A percentile compares a stretch with the other conserved stretches of the same genome.
These are phyloP conservation scores for Tympanoctomys barrerae DNA, from an alignment of 2,797 vertebrate genomes.

Conservation along the genomic window DNA sequence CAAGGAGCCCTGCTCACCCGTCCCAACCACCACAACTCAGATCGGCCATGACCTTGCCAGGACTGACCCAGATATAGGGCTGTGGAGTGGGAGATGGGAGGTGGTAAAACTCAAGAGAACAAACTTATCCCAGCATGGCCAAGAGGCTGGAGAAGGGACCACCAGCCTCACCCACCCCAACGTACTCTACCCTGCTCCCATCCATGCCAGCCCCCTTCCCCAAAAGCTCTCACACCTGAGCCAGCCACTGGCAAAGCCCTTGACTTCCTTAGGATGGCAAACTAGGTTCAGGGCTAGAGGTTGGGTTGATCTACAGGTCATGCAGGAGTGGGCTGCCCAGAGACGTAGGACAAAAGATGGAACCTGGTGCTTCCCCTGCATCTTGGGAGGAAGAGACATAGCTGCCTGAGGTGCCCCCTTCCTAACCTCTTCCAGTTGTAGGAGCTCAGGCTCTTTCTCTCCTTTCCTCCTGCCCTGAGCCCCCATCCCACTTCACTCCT, in stretches of 20 bases:
- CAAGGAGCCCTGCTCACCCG: not conserved
- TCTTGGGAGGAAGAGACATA: not conserved
- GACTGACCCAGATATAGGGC: not conserved
- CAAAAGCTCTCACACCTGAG: not conserved
- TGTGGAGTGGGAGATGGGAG: not conserved
- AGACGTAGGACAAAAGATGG: not conserved
- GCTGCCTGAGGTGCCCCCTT: not conserved
- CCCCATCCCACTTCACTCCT: not conserved
- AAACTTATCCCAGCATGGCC: not conserved
- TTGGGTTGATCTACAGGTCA: not conserved
- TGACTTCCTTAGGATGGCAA: not conserved
- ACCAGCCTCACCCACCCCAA: not conserved
- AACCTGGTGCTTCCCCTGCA: not conserved
- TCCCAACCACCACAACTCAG: not conserved
- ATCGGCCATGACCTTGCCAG: not conserved
- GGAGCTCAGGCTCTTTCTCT: not conserved
- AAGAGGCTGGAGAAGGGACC: not conserved
- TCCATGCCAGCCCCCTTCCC: not conserved
- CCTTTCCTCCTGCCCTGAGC: not conserved
- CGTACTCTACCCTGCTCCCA: not conserved
- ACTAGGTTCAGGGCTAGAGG: slow-evolving; percentile 23
- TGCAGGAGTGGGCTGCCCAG: not conserved
- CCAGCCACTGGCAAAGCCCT: not conserved
- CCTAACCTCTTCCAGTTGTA: not conserved
- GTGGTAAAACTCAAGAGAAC: not conserved